Evolutionary conservation across 1,140 invertebrate species (phyloP), one percentile per base, ranked within the genome.

Genomic region (Drosophila teissieri): DNA sequence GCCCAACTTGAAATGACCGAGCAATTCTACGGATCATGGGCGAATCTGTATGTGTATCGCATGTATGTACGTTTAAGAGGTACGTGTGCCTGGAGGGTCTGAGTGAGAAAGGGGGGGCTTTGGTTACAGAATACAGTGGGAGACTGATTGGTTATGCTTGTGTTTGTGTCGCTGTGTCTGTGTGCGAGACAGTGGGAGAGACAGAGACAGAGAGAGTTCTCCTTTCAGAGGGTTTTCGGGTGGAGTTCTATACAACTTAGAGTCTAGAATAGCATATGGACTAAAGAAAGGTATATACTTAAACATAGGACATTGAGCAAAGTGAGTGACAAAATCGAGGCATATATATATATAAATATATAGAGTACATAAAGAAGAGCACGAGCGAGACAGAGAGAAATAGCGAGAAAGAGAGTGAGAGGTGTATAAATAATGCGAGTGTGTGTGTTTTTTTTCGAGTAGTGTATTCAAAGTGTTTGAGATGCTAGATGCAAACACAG

Each of bases 211-310:
- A 64, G 74, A 70, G 45, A 61, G 56, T 54, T 77, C 54, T 67
- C 52, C 45, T 48, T 74, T 45, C 49, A 55, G 58, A 56, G 42
- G 77, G 44, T 39, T 46, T 46, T 48, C 10, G 65, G 64, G 65
- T 65, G 34, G 56, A 74, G 44, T 67, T 74, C 56, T 73, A 82
- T 61, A 76, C 74, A 86, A 79, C 82, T 86, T 86, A 88, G 79
- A 75, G 57, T 53, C 82, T 86, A 82, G 53, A 42, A 45, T 78
- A 62, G 74, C 39, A 63, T 77, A 73, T 52, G 69, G 54, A 63
- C 42, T 74, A 80, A 58, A 77, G 58, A 82, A 76, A 79, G 54
- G 56, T 72, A 70, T 58, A 78, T 54, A 64, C 60, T 73, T 56
- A 68, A 42, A 63, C 17, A 73, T 55, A 61, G 49, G 49, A 53